phyloP scores from a whole-genome alignment of 2,797 vertebrate genomes.

The Notoglanidium macrostoma region DNA sequence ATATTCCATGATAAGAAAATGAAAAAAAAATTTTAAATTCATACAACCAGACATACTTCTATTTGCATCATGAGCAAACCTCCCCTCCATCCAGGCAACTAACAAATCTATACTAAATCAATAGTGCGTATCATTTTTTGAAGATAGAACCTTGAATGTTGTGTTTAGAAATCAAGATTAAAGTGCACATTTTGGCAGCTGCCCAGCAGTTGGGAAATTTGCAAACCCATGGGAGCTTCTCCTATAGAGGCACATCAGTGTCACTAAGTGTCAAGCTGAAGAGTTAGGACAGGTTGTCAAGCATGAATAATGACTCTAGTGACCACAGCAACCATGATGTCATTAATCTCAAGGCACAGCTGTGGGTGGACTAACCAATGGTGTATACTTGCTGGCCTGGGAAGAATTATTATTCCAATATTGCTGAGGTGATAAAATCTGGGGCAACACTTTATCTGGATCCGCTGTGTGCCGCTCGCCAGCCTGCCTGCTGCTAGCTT shows the following conservation, averaged over 20 bases:
- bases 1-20: background rate
- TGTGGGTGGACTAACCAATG: background rate
- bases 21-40: background rate
- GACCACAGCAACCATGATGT: constrained; percentile 23
- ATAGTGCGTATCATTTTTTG: constrained; percentile 25
- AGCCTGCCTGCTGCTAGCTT: too few species aligned
- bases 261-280: background rate
- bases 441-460: background rate
- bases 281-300: constrained; percentile 22
- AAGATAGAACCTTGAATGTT: background rate
- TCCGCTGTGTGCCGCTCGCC: too few species aligned
- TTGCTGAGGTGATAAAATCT: background rate
- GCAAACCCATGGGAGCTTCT: background rate
- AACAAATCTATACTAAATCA: constrained; percentile 19
- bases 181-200: background rate
- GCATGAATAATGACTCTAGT: constrained; percentile 31
- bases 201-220: background rate
- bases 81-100: constrained; percentile 11
- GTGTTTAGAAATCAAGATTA: background rate
- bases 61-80: background rate
- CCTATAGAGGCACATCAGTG: constrained; percentile 1
- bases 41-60: background rate
- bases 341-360: constrained; percentile 30
- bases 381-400: background rate
- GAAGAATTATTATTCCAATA: background rate